A percentile compares a stretch with the other conserved stretches of the same genome.
phyloP scores from a whole-genome alignment of 2,797 vertebrate species.

The Aphelocoma californica region DNA sequence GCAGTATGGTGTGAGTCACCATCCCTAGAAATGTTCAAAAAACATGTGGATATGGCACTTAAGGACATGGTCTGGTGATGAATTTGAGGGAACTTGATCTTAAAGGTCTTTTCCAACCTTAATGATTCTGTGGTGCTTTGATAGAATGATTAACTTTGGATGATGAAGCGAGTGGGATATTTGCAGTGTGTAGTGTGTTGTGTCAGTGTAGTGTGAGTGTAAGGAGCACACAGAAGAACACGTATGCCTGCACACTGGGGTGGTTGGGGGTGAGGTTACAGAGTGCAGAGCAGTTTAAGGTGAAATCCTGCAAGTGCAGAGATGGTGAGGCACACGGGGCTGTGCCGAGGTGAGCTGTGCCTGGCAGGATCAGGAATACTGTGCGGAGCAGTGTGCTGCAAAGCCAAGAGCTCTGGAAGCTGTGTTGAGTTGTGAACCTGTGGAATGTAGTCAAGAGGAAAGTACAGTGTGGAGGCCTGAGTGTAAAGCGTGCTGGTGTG shows the following conservation, averaged over 20 bases:
- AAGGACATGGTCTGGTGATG: neutral
- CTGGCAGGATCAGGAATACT: neutral
- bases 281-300: neutral
- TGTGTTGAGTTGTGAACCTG: neutral
- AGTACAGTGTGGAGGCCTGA: rapidly evolving
- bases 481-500: rapidly evolving
- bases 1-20: neutral
- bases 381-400: neutral
- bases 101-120: neutral
- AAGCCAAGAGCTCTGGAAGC: rapidly evolving
- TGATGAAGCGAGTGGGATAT: neutral
- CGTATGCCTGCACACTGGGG: neutral
- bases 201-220: rapidly evolving
- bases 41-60: neutral
- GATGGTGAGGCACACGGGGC: neutral
- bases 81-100: neutral
- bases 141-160: neutral
- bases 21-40: neutral
- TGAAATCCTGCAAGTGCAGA: neutral
- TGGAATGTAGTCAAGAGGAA: neutral
- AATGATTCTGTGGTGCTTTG: rapidly evolving
- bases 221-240: neutral
- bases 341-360: neutral
- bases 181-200: neutral
- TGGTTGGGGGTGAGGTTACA: neutral